Base-by-base conservation (phyloP, 2,797 vertebrate species). In the Bovichtus variegatus region DNA sequence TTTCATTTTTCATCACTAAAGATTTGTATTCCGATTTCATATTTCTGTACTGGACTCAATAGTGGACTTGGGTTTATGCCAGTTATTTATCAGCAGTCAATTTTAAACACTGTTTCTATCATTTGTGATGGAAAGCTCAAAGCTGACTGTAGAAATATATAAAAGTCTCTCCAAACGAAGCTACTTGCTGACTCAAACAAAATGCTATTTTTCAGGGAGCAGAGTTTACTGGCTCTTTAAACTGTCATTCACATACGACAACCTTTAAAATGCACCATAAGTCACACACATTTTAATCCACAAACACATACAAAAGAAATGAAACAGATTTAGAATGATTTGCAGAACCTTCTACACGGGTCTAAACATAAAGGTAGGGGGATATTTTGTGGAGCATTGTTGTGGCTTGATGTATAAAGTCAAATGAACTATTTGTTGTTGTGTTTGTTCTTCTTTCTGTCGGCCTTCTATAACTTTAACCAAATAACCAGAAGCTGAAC, bases 11-110 rank as follows among this genome's bases (percentile, higher is more conserved):
- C 59, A 78, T 78, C 19, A 73, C 47, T 57, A 43, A 81, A 76
- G 62, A 78, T 81, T 81, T 85, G 66, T 90, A 76, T 73, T 83
- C 60, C 78, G 62, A 81, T 74, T 72, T 53, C 63, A 82, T 82
- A 71, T 78, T 70, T 82, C 76, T 89, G 57, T 81, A 85, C 76
- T 59, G 76, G 79, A 85, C 59, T 77, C 34, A 59, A 25, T 77
- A 70, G 38, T 82, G 77, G 80, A 82, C 74, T 51, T 76, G 29
- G 64, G 80, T 80, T 81, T 60, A 76, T 89, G 71, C 77, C 85
- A 75, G 79, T 71, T 74, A 71, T 78, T 81, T 85, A 27, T 80
- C 36, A 77, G 77, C 74, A 41, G 43, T 82, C 62, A 7, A 9
- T 74, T 64, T 54, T 31, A 70, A 65, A 57, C 65, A 76, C 63